phyloP scores from a whole-genome alignment of 1,140 invertebrate species.

The Aphis gossypii region DNA sequence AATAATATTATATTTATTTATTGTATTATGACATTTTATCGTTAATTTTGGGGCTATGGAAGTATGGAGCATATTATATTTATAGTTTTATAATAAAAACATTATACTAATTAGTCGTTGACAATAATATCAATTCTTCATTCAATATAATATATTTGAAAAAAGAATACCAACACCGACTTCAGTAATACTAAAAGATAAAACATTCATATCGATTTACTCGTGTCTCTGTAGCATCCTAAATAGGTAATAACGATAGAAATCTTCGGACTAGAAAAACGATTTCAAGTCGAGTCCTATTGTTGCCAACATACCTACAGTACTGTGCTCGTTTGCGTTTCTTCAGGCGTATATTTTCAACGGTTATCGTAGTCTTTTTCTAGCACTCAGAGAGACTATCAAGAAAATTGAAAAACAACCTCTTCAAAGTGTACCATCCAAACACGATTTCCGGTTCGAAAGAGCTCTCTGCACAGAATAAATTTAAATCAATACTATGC shows the following conservation, averaged over 20 bases:
- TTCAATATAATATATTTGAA: neutral
- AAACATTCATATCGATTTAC: neutral
- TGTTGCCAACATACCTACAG: neutral
- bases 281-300: neutral
- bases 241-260: neutral
- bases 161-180: neutral
- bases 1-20: no score
- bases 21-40: no score
- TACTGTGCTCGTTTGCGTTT: neutral
- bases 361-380: neutral
- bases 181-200: neutral
- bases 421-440: neutral
- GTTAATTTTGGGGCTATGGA: no score
- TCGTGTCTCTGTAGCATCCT: neutral
- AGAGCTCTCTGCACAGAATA: neutral
- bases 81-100: neutral
- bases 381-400: neutral
- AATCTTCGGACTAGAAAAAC: conserved; percentile 5
- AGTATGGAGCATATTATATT: neutral
- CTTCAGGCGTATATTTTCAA: neutral
- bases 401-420: conserved; percentile 9
- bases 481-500: neutral
- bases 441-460: neutral
- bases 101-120: neutral
- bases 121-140: neutral